Conservation (phyloP, 2,888 invertebrate species). For the Caenorhabditis afra region DNA sequence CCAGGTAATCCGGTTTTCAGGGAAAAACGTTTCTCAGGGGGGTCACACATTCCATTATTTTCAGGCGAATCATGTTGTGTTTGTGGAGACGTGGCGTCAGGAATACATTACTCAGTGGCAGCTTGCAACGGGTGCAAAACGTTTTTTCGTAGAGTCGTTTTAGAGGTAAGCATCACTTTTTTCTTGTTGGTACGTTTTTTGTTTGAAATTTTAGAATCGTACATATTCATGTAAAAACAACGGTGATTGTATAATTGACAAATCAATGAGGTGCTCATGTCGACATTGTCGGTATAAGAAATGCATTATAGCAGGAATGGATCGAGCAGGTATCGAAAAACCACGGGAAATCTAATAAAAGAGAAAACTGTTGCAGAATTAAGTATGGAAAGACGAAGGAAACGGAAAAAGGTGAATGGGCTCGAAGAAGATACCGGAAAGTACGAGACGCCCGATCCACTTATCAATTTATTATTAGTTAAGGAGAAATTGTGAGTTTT, state of each 20-base stretch:
- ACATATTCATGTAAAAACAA: constrained; percentile 79
- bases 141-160: constrained; percentile 76
- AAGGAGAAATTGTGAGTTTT: constrained; percentile 63
- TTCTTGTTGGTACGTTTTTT: too few relatives aligned
- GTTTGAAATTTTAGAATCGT: constrained; percentile 74
- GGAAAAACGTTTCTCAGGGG: constrained; percentile 7
- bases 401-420: constrained; percentile 70
- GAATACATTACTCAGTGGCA: constrained; percentile 75
- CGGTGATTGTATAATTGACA: constrained; percentile 77
- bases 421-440: constrained; percentile 51
- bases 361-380: constrained; percentile 66
- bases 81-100: constrained; percentile 75
- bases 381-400: constrained; percentile 78
- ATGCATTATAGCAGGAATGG: constrained; percentile 77
- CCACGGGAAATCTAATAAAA: background rate
- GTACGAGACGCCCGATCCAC: constrained; percentile 59
- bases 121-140: constrained; percentile 77
- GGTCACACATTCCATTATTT: constrained; percentile 3
- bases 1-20: constrained; percentile 33
- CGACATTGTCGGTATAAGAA: constrained; percentile 78
- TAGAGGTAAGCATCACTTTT: constrained; percentile 65
- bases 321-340: constrained; percentile 64
- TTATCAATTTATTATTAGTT: constrained; percentile 67
- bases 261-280: constrained; percentile 74
- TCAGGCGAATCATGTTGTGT: constrained; percentile 69